Base-by-base conservation (phyloP, 2,797 vertebrate species). In the Gorsachius magnificus region DNA sequence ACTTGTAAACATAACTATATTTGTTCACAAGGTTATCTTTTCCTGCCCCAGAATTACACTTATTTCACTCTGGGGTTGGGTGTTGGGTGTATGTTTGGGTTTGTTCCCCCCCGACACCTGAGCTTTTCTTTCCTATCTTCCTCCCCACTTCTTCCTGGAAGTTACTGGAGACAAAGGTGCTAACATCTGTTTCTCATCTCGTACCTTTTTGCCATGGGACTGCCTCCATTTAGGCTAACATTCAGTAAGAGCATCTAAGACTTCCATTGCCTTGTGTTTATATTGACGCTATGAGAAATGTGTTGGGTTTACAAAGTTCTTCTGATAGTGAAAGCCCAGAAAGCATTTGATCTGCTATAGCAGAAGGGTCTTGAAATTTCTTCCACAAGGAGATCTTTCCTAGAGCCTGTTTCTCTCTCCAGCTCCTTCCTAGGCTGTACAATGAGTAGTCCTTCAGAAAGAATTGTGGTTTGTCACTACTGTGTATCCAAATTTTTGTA, bases 41-140 rank as follows among this genome's bases (percentile, higher is more conserved):
- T 51, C 19, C 43, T 76, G 35, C 13, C 25, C 21, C 19, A 56
- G n/a, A 63, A n/a, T 45, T 41, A 45, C 10, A 50, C 16, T 61
- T 66, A 46, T 50, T 93, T 72, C 24, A 35, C 1, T n/a, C 22
- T 58, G 51, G 5, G 12, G 76, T 65, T 87, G 26, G 8, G 9
- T 50, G 35, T 33, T 89, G 24, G 4, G 50, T 69, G 82, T 77
- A 53, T 21, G 16, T 53, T 41, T 58, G 43, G 6, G 4, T 11
- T 35, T 10, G 13, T 9, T 6, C 5, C 4, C 3, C 1, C 15
- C 25, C 5, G 7, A 22, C 5, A 36, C 15, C 41, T 43, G 41
- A 63, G 12, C 9, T 63, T 71, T 35, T 70, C 31, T 64, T 64
- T 79, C 33, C 12, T 38, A 8, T 64, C 16, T 84, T 31, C 18